phyloP scores from a whole-genome alignment of 30 jellyfish, hydroid and myxozoan species.

The Aurelia coerulea region DNA sequence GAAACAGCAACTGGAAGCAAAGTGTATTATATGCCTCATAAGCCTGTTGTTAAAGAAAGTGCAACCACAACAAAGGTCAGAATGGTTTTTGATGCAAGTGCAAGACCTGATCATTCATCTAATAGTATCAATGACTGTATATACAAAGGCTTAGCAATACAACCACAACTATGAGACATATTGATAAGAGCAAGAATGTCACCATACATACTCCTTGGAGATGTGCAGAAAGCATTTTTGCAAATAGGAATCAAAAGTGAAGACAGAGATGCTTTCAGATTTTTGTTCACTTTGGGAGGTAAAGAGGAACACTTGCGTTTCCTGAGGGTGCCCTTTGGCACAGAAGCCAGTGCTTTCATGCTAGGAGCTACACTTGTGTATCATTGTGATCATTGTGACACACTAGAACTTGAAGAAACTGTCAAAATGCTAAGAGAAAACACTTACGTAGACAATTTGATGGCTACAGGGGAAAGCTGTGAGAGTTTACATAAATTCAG shows the following conservation, averaged over 20 bases:
- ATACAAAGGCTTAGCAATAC: slow-evolving; percentile 6
- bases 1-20: background rate
- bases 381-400: slow-evolving; percentile 14
- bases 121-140: background rate
- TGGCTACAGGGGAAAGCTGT: slow-evolving; percentile 2
- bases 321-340: slow-evolving; percentile 28
- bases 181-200: slow-evolving; percentile 7
- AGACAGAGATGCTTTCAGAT: background rate
- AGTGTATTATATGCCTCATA: background rate
- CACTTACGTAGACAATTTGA: slow-evolving; percentile 27
- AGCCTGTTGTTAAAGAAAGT: background rate
- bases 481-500: background rate
- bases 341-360: slow-evolving; percentile 28
- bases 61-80: background rate
- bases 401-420: background rate
- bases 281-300: slow-evolving; percentile 3
- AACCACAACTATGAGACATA: background rate
- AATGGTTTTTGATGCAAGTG: background rate
- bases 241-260: no score
- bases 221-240: no score
- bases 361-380: slow-evolving; percentile 3
- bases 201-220: background rate
- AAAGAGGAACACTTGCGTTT: slow-evolving; percentile 30
- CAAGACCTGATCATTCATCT: background rate
- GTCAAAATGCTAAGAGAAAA: slow-evolving; percentile 9